Conservation (phyloP, 2,888 invertebrate genomes). For the Petrolisthes cinctipes region DNA sequence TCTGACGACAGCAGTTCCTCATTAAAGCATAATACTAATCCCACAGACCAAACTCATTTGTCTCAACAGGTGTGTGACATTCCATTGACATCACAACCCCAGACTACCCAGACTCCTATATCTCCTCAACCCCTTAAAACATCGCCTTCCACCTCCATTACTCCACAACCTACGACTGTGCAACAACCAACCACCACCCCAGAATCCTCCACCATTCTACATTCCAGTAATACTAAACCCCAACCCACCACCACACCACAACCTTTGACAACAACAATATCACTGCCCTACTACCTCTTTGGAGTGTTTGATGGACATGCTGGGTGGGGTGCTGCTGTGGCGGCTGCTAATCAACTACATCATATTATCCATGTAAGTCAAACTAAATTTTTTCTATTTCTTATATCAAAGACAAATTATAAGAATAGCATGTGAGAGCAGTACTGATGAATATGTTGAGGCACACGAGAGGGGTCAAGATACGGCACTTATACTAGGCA, state of each 20-base stretch:
- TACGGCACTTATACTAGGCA: too few species aligned
- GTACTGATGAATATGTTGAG: neutral
- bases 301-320: conserved; percentile 90
- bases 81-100: neutral
- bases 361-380: conserved; percentile 79
- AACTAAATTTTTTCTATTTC: neutral
- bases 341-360: conserved; percentile 82
- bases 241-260: conserved; percentile 17
- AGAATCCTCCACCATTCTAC: neutral
- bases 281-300: conserved; percentile 80
- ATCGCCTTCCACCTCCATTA: neutral
- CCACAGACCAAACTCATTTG: neutral
- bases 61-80: too few species aligned
- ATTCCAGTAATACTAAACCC: conserved; percentile 10
- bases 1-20: neutral
- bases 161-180: neutral
- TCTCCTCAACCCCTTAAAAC: neutral
- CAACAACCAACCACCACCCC: neutral
- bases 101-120: neutral
- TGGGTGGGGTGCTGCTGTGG: conserved; percentile 83
- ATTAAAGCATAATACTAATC: neutral
- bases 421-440: neutral
- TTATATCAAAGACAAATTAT: neutral
- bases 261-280: conserved; percentile 45
- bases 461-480: too few species aligned